A percentile compares a stretch with the other conserved stretches of the same genome.
These are phyloP conservation scores for Harpalus rubripes DNA, from an alignment of 2,888 invertebrate species.

Conservation along the genomic window DNA sequence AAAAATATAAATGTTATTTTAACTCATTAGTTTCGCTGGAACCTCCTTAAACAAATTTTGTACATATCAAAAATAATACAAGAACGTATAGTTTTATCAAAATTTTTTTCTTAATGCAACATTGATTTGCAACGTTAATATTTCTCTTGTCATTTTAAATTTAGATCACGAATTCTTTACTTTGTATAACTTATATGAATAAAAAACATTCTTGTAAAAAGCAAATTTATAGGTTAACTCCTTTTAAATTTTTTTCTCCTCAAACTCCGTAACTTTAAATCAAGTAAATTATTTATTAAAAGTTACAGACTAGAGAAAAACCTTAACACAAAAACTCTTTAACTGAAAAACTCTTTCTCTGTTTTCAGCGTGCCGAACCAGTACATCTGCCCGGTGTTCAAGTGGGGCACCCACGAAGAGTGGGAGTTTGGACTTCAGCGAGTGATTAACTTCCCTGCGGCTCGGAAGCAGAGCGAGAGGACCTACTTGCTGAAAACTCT, in stretches of 20 bases:
- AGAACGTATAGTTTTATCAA: too few species aligned
- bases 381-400: constrained; percentile 89
- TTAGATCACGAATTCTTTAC: background rate
- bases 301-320: background rate
- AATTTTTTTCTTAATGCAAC: background rate
- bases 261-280: background rate
- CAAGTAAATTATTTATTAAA: constrained; percentile 42
- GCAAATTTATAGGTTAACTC: background rate
- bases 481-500: constrained; percentile 88
- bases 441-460: constrained; percentile 86
- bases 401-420: constrained; percentile 88
- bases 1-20: too few species aligned
- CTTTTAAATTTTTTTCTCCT: background rate
- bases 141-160: background rate
- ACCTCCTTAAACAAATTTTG: too few species aligned
- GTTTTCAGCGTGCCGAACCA: constrained; percentile 84
- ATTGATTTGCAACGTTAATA: background rate
- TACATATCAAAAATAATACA: too few species aligned
- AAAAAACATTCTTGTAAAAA: background rate
- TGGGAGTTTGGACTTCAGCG: constrained; percentile 91
- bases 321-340: background rate
- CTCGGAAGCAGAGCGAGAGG: constrained; percentile 86
- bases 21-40: too few species aligned
- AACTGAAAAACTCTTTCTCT: background rate
- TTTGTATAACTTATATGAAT: background rate